phyloP scores from a whole-genome alignment of 2,113 vertebrate species.

The Gorsachius goisagi region DNA sequence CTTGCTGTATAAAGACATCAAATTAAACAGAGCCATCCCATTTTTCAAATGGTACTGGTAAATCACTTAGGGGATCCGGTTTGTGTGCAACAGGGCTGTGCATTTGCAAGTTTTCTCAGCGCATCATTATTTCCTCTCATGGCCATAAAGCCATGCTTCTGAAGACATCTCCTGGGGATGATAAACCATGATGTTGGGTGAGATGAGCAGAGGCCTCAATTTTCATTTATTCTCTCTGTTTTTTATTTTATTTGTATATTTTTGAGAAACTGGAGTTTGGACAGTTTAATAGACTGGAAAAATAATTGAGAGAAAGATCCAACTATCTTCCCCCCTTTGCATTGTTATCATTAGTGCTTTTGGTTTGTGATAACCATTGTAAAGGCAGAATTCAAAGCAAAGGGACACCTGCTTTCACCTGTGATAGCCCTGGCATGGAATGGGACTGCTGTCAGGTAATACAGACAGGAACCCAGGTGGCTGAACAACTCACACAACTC shows the following conservation, averaged over 20 bases:
- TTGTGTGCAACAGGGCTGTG: not conserved
- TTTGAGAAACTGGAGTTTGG: constrained; percentile 10
- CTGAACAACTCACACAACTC: not conserved
- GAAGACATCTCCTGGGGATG: not conserved
- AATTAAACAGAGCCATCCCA: not conserved
- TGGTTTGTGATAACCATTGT: not conserved
- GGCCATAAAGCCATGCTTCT: not conserved
- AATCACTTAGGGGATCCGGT: not conserved
- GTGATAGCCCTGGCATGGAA: not conserved
- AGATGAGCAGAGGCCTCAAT: not conserved
- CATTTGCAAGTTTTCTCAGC: not conserved
- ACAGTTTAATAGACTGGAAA: constrained; percentile 64
- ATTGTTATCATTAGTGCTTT: not conserved
- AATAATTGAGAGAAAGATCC: constrained; percentile 59
- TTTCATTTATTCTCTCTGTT: not conserved
- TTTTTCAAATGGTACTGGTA: not conserved
- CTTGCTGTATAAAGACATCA: not conserved
- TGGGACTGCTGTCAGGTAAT: not conserved
- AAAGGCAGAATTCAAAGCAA: not conserved
- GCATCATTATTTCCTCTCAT: not conserved
- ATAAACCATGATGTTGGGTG: not conserved
- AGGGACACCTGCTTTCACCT: not conserved
- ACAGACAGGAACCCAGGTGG: not conserved
- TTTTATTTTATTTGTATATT: constrained; percentile 13
- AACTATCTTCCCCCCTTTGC: not conserved